Conservation (phyloP, 2,113 vertebrate genomes). For the Thalassoma bifasciatum region DNA sequence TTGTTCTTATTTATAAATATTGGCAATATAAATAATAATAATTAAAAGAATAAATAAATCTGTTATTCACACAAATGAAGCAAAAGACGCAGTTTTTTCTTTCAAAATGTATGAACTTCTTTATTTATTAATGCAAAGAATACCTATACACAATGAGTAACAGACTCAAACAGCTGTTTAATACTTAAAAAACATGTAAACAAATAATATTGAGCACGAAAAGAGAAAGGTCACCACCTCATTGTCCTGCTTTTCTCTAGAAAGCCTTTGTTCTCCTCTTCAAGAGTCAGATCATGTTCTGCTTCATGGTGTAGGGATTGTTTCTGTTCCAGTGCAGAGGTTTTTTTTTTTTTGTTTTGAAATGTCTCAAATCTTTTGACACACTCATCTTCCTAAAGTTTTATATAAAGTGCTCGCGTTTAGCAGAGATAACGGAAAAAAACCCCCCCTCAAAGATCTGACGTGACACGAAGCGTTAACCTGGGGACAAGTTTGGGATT, state of each 20-base stretch:
- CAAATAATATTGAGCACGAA: conserved; percentile 81
- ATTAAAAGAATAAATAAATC: too few relatives aligned
- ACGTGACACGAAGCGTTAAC: conserved; percentile 48
- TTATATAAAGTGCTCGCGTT: conserved; percentile 69
- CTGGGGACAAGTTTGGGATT: conserved; percentile 40
- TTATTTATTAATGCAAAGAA: conserved; percentile 76
- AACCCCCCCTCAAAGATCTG: conserved; percentile 24
- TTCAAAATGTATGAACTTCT: conserved; percentile 69
- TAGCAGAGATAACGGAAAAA: conserved; percentile 32
- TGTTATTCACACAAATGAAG: background rate
- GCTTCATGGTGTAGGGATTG: conserved; percentile 19
- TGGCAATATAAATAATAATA: too few relatives aligned
- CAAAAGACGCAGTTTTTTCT: conserved; percentile 16
- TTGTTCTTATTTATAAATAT: too few relatives aligned
- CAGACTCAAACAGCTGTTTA: conserved; percentile 81
- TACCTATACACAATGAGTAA: conserved; percentile 79
- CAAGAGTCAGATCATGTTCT: conserved; percentile 44
- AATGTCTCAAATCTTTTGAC: conserved; percentile 13
- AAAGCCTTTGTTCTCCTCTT: conserved; percentile 22
- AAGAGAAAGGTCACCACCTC: conserved; percentile 83
- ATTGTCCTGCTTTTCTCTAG: conserved; percentile 28
- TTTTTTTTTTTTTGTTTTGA: conserved; percentile 23
- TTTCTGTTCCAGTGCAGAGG: conserved; percentile 52
- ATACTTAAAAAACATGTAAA: conserved; percentile 86
- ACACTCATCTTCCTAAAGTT: conserved; percentile 29